Evolutionary conservation across 2,113 vertebrate species (phyloP).

Genomic region (Kobus ellipsiprymnus): DNA sequence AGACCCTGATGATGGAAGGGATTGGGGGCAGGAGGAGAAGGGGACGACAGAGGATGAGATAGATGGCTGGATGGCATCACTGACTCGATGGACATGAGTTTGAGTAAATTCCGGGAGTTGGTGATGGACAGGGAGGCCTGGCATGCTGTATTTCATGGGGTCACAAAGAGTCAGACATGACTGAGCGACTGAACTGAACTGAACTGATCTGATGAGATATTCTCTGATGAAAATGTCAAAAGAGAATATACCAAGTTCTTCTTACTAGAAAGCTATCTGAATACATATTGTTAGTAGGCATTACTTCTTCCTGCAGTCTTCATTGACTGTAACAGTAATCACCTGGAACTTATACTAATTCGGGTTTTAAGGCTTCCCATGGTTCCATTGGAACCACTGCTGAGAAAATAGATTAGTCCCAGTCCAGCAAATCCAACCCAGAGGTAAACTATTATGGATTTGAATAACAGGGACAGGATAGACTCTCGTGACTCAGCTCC

Average conservation of each 20-base stretch:
- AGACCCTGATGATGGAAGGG: no score
- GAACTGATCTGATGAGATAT: not conserved
- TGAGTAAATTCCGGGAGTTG: no score
- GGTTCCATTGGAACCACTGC: not conserved
- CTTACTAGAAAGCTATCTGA: not conserved
- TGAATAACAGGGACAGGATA: not conserved
- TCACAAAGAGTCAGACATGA: no score
- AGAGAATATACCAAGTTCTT: not conserved
- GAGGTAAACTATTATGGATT: not conserved
- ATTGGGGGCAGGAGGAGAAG: no score
- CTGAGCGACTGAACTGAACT: no score
- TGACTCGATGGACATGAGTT: no score
- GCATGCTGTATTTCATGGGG: rapidly evolving
- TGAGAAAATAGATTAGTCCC: not conserved
- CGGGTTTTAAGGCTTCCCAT: not conserved
- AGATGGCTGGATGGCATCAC: no score
- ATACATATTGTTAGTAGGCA: not conserved
- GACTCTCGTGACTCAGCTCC: not conserved
- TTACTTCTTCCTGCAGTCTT: not conserved
- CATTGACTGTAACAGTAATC: not conserved
- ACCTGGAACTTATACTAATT: not conserved
- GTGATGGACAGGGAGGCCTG: no score
- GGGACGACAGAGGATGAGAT: no score
- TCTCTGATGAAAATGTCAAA: not conserved
- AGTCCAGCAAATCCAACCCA: not conserved